Conservation (phyloP, 2,113 vertebrate genomes). For the Microcebus murinus region DNA sequence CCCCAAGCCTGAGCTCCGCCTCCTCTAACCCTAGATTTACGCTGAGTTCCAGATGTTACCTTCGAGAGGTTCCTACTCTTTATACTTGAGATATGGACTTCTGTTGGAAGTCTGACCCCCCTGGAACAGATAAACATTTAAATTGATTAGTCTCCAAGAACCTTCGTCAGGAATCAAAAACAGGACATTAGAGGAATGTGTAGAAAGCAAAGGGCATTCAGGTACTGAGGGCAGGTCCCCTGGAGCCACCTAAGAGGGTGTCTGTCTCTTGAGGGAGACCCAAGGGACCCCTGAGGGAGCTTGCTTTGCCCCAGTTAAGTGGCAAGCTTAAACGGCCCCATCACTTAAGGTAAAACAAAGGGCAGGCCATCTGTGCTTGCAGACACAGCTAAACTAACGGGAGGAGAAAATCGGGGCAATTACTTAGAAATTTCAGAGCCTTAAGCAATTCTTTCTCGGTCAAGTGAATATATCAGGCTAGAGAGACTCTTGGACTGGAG, state of each 20-base stretch:
- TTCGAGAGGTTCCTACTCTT: background rate
- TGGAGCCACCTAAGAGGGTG: background rate
- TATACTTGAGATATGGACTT: background rate
- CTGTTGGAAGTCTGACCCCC: slow-evolving; percentile 1
- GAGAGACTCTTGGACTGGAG: background rate
- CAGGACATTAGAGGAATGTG: background rate
- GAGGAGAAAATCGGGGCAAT: slow-evolving; percentile 34
- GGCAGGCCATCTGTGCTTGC: slow-evolving; percentile 44
- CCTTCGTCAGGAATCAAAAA: background rate
- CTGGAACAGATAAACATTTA: background rate
- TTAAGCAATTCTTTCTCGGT: slow-evolving; percentile 51
- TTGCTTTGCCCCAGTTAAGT: background rate
- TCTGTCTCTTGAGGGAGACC: background rate
- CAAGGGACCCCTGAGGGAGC: background rate
- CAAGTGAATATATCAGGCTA: slow-evolving; percentile 28
- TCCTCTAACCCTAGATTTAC: background rate
- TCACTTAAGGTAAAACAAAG: slow-evolving; percentile 50
- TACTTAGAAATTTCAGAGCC: slow-evolving; percentile 53
- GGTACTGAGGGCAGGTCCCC: background rate
- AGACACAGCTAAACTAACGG: slow-evolving; percentile 45
- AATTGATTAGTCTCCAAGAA: background rate
- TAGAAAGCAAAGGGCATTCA: background rate
- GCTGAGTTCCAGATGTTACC: background rate
- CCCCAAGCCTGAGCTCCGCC: background rate
- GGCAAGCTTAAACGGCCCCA: slow-evolving; percentile 26